These are phyloP conservation scores for Thereva nobilitata DNA, from an alignment of 2,888 invertebrate genomes.

Conservation along the genomic window DNA sequence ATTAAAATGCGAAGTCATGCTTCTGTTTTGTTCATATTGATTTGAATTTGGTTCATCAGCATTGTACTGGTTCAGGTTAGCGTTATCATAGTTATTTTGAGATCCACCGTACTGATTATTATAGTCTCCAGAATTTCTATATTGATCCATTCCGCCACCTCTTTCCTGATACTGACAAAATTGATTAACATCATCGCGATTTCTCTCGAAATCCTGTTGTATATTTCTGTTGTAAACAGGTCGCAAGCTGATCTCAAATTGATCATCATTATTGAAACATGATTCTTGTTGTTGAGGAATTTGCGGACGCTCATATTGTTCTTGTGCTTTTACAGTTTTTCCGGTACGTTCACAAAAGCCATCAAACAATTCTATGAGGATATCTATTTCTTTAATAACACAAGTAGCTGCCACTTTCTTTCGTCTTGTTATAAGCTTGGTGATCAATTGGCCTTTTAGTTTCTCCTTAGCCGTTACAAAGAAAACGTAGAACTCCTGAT, in stretches of 20 bases:
- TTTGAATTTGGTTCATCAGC: neutral
- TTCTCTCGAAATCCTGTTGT: too few species aligned
- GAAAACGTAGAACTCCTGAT: conserved; percentile 25
- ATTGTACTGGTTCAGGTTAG: conserved; percentile 1
- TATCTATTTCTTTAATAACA: conserved; percentile 18
- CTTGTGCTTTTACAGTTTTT: too few species aligned
- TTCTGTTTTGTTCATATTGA: conserved; percentile 1
- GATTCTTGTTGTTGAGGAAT: neutral
- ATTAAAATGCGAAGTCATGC: neutral
- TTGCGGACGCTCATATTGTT: neutral
- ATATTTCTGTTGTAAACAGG: too few species aligned
- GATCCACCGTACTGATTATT: neutral
- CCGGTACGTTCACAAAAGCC: neutral
- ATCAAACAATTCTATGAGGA: conserved; percentile 12
- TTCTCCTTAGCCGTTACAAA: conserved; percentile 32
- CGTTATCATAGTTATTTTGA: neutral
- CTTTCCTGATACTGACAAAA: too few species aligned
- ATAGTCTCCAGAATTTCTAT: too few species aligned
- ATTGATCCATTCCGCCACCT: too few species aligned
- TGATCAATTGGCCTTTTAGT: conserved; percentile 27
- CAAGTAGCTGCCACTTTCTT: conserved; percentile 10
- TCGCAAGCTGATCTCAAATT: too few species aligned
- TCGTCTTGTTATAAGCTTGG: conserved; percentile 10
- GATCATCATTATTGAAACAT: neutral
- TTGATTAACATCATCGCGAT: too few species aligned